Percentiles rank a stretch among this genome's conserved stretches.
phyloP scores from a whole-genome alignment of 2,888 invertebrate genomes.

The Steromphala cineraria region DNA sequence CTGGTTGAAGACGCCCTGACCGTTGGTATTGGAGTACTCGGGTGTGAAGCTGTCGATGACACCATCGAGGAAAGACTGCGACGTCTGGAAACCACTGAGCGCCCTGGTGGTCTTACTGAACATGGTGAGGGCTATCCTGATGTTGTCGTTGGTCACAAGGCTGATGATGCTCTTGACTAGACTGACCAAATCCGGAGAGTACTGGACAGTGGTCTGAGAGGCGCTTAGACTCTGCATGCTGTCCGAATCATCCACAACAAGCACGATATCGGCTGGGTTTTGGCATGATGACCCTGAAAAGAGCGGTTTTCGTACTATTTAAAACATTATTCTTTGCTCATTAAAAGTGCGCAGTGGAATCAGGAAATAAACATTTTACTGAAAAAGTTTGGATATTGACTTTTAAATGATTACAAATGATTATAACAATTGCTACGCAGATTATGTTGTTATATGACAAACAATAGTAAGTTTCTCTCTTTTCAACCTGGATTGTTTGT shows the following conservation, averaged over 20 bases:
- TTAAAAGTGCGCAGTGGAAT: no score
- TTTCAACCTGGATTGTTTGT: no score
- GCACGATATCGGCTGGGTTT: background rate
- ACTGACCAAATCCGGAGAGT: background rate
- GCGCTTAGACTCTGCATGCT: background rate
- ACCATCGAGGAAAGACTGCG: background rate
- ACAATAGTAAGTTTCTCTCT: no score
- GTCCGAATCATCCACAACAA: constrained; percentile 20
- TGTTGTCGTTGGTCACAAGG: background rate
- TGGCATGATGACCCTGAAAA: background rate
- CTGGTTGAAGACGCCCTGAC: background rate
- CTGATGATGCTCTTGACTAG: background rate
- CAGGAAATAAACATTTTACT: no score
- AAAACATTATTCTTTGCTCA: no score
- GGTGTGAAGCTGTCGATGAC: background rate
- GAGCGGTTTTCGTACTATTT: no score
- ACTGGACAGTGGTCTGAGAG: background rate
- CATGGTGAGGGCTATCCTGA: background rate
- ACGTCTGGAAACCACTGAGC: background rate
- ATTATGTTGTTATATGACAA: no score
- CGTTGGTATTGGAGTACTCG: background rate
- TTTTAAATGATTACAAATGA: no score
- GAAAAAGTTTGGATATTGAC: no score
- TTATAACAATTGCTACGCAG: no score
- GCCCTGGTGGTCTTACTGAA: background rate